phyloP scores from a whole-genome alignment of 2,113 vertebrate genomes.

The Colinus virginianus region DNA sequence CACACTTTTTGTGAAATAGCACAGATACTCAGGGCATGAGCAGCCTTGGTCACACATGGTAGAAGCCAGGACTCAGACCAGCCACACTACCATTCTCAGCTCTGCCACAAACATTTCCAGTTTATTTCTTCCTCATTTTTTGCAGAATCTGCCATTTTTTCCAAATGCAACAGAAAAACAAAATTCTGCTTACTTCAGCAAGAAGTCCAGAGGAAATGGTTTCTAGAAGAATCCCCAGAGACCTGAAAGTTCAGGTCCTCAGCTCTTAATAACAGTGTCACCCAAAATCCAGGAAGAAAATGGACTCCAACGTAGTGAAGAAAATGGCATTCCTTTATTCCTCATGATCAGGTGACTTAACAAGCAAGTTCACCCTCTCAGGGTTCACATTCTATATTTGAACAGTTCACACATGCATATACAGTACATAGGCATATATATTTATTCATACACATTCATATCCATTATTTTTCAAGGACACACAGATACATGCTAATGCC shows the following conservation, averaged over 20 bases:
- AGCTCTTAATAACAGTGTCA: background rate
- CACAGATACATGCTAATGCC: too few species aligned
- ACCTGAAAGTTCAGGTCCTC: background rate
- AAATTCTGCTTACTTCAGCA: background rate
- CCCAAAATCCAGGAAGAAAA: too few species aligned
- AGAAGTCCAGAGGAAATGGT: background rate
- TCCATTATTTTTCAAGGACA: too few species aligned
- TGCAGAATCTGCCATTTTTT: background rate
- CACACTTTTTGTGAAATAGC: background rate
- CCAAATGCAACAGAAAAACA: background rate
- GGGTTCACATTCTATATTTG: too few species aligned
- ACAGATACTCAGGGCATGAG: background rate
- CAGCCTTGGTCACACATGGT: rapidly evolving
- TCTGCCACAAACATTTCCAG: background rate
- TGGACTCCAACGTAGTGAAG: too few species aligned
- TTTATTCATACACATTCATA: too few species aligned
- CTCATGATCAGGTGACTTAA: too few species aligned
- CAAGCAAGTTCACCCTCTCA: too few species aligned
- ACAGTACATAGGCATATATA: too few species aligned
- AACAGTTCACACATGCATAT: too few species aligned
- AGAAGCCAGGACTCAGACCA: background rate
- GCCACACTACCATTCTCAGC: background rate
- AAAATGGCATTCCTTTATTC: too few species aligned
- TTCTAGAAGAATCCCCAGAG: background rate
- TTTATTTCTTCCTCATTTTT: background rate